Conservation (phyloP, 2,888 invertebrate species). For the Rhagium mordax region DNA sequence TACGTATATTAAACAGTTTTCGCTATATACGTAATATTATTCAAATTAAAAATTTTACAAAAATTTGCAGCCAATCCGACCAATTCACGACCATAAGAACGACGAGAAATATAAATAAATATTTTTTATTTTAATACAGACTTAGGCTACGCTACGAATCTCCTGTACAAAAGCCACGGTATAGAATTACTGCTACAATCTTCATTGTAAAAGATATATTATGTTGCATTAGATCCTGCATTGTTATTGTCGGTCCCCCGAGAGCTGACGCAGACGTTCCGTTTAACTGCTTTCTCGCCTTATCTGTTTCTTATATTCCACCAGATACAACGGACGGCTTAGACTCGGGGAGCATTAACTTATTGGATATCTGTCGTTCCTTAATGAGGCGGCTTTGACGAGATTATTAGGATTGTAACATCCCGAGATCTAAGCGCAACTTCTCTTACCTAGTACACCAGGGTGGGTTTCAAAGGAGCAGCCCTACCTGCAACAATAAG, state of each 20-base stretch:
- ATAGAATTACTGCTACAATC: neutral
- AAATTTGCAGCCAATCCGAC: too few relatives aligned
- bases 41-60: too few relatives aligned
- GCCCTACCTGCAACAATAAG: neutral
- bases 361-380: neutral
- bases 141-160: too few relatives aligned
- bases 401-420: neutral
- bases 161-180: neutral
- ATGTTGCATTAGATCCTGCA: neutral
- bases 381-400: neutral
- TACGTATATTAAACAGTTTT: too few relatives aligned
- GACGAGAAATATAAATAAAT: too few relatives aligned
- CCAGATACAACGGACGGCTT: conserved; percentile 1
- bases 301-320: conserved; percentile 3
- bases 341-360: neutral
- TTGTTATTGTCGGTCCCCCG: neutral
- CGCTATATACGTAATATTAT: too few relatives aligned
- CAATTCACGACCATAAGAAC: too few relatives aligned
- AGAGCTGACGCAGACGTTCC: neutral
- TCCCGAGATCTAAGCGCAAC: too few relatives aligned
- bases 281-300: neutral
- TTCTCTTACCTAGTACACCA: neutral
- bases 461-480: neutral
- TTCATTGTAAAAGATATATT: neutral
- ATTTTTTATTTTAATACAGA: too few relatives aligned